Evolutionary conservation across 2,888 invertebrate genomes (phyloP), one percentile per base, ranked within the genome.

Genomic region (Carpatolechia fugitivella): DNA sequence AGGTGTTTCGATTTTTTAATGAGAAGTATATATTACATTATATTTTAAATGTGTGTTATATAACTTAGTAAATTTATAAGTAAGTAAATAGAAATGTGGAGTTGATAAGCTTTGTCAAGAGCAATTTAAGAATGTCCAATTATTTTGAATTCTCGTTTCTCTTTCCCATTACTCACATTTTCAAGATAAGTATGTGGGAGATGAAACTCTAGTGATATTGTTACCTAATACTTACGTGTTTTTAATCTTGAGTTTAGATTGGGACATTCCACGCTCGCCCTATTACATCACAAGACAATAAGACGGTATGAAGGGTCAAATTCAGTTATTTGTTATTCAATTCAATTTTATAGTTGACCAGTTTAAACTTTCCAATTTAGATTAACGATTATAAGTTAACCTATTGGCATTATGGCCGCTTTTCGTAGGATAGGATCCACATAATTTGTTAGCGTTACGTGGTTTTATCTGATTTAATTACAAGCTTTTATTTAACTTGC

Each of bases 191-290:
- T 6, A 24, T 24, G 3, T 24, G 16, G 7, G 10, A 40, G 40
- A 40, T 40, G 40, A 18, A 18, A 40, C 40, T 40, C 10, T 16
- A 7, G 16, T 40, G 14, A 40, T 16, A 40, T 18, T 40, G 40
- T 40, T 40, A 40, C 40, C 18, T 14, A 40, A 40, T 40, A 40
- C 18, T 16, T 40, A 40, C 40, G 40, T 40, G 40, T 40, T 40
- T 40, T 6, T 6, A 40, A 40, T 18, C 40, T 40, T 18, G 3
- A 8, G 40, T 16, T 18, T 2, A 36, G 18, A 40, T 18, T 18
- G 8, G 14, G 5, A 16, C 40, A 40, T 40, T 40, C 40, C 40
- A 40, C 3, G 40, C 14, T 10, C 8, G 40, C 18, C 18, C 40
- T 40, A 40, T 16, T 7, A 16, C 40, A 40, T 40, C 3, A 16